phyloP scores from a whole-genome alignment of 2,888 invertebrate genomes.

The Chymomyza procnemis region DNA sequence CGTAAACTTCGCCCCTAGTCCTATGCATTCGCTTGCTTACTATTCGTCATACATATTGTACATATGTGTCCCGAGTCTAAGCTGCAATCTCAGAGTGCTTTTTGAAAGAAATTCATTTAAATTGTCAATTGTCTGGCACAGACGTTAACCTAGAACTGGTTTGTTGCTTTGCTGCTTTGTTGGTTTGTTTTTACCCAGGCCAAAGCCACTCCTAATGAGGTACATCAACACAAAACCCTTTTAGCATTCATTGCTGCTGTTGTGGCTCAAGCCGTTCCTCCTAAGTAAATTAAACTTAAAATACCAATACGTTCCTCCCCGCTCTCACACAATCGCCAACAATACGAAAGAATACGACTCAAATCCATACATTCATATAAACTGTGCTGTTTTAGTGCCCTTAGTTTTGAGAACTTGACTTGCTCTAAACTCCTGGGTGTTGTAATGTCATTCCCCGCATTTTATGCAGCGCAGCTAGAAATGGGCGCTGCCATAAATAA shows the following conservation, averaged over 20 bases:
- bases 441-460: constrained; percentile 69
- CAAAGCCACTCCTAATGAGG: constrained; percentile 63
- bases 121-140: constrained; percentile 67
- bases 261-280: constrained; percentile 29
- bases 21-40: constrained; percentile 41
- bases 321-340: constrained; percentile 19
- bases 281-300: constrained; percentile 67
- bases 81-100: constrained; percentile 47
- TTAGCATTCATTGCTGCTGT: constrained; percentile 69
- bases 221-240: constrained; percentile 64
- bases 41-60: constrained; percentile 61
- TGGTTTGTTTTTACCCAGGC: constrained; percentile 41
- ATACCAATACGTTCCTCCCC: constrained; percentile 51
- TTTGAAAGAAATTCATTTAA: constrained; percentile 71
- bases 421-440: constrained; percentile 44
- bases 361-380: constrained; percentile 26
- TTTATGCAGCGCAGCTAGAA: constrained; percentile 53
- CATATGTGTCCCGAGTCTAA: not conserved
- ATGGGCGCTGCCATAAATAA: constrained; percentile 61
- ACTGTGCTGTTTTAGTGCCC: constrained; percentile 59
- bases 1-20: constrained; percentile 58
- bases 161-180: no score
- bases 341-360: not conserved
- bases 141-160: constrained; percentile 53
- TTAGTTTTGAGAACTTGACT: not conserved